phyloP scores from a whole-genome alignment of 2,888 invertebrate genomes.

The Cantharis nigra region DNA sequence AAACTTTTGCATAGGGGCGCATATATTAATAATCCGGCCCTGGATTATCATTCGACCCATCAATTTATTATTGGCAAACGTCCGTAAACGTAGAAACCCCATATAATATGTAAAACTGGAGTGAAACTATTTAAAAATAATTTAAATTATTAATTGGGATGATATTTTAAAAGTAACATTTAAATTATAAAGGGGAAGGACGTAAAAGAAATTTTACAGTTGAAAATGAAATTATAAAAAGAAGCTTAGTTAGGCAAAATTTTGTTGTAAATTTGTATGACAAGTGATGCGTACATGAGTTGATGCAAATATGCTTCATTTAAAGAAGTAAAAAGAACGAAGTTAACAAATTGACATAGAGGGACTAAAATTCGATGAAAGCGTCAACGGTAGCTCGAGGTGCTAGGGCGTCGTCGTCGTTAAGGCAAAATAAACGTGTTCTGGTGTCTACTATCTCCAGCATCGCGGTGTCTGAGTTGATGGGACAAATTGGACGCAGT shows the following conservation, averaged over 20 bases:
- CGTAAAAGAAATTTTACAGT: no score
- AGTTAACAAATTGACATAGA: conserved; percentile 24
- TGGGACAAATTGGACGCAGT: conserved; percentile 36
- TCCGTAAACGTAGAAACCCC: no score
- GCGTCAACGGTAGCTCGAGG: conserved; percentile 9
- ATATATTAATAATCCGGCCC: no score
- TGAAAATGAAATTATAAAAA: neutral
- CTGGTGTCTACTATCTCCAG: conserved; percentile 8
- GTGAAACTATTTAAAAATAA: no score
- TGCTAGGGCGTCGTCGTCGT: conserved; percentile 17
- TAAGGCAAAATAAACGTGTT: conserved; percentile 21
- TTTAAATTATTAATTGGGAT: no score
- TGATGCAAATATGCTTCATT: conserved; percentile 13
- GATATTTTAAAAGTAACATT: neutral
- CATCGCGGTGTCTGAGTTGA: conserved; percentile 17
- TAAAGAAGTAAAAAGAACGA: conserved; percentile 19
- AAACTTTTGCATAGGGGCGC: no score
- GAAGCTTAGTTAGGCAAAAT: neutral
- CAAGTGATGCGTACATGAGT: neutral
- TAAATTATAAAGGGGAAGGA: neutral
- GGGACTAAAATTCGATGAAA: conserved; percentile 20
- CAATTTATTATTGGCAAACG: no score
- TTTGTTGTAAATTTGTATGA: neutral
- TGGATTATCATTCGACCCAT: no score
- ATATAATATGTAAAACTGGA: no score